Percentiles rank a stretch among this genome's conserved stretches.
Conservation (phyloP, 2,797 vertebrate species). For the Premnoplex brunnescens region DNA sequence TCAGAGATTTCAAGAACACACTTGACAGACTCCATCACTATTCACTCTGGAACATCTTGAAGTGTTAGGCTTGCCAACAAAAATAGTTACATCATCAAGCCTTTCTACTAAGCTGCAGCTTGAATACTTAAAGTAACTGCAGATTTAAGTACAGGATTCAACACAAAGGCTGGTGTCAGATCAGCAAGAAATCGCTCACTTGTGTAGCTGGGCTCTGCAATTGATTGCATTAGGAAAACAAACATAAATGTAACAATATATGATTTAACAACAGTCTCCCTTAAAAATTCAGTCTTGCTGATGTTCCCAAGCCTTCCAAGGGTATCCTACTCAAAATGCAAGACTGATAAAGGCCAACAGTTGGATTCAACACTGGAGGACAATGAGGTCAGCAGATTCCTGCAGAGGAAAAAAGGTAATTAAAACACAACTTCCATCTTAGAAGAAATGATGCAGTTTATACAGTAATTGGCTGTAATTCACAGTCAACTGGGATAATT, state of each 20-base stretch:
- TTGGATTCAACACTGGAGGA: not conserved
- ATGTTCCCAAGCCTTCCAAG: not conserved
- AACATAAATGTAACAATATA: not conserved
- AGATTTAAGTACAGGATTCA: not conserved
- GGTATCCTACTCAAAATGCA: accelerated
- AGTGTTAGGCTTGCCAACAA: conserved; percentile 32
- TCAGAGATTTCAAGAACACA: conserved; percentile 56
- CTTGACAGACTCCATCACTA: conserved; percentile 54
- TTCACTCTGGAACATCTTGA: conserved; percentile 62
- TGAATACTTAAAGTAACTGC: conserved; percentile 18
- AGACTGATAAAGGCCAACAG: not conserved
- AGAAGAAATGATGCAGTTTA: not conserved
- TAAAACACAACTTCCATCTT: not conserved
- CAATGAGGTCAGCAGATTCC: not conserved
- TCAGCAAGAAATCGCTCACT: not conserved
- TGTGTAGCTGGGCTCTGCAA: not conserved
- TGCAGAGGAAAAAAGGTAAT: not conserved
- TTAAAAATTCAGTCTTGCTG: not conserved
- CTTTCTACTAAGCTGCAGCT: conserved; percentile 44
- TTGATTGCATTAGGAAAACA: not conserved
- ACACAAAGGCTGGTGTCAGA: conserved; percentile 14
- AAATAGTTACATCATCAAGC: conserved; percentile 62
- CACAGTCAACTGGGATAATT: not conserved
- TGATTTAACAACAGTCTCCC: not conserved
- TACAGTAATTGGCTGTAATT: not conserved